Evolutionary conservation across 2,113 vertebrate species (phyloP), one percentile per base, ranked within the genome.

Genomic region (Peromyscus maniculatus): DNA sequence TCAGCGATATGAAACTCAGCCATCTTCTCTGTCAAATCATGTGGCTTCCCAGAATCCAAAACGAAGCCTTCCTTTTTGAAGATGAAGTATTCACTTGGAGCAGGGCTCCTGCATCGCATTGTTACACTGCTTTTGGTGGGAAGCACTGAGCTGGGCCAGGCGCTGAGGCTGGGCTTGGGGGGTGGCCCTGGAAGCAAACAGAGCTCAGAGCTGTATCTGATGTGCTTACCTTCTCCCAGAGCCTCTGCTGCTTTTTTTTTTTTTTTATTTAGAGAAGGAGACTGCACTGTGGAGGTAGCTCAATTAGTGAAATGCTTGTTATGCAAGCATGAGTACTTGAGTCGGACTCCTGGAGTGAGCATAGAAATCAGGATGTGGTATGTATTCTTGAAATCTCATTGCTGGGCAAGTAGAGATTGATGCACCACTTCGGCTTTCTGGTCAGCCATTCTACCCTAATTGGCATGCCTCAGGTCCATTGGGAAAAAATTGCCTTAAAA

Each of bases 41-140:
- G 0, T 10, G n/a, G 9, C 2, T 3, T 3, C n/a, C 4, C 19
- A 2, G 1, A 4, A 1, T 46, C 15, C 39, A 87, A 3, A 26
- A 0, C 0, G 5, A 0, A 0, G 0, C 7, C 19, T 19, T 6
- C 52, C 91, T 64, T 92, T n/a, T 4, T 95, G 72, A 95, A 31
- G 77, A 12, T 4, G 22, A 83, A 87, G 21, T 1, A 1, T 2
- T n/a, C 43, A 3, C 16, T 3, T 2, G 3, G 22, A 7, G 11
- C 1, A 0, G 72, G 79, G 11, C 55, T 86, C 4, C 17, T 17
- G 12, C 96, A 93, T 2, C 0, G 21, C 87, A 96, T 57, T 0
- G 8, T 93, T 87, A 93, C 92, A 0, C 1, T 26, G 16, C 87
- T 84, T 7, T 28, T 0, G 6, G 0, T 5, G 9, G 93, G 71